phyloP scores from a whole-genome alignment of 2,797 vertebrate genomes.

The Rhynchonycteris naso region DNA sequence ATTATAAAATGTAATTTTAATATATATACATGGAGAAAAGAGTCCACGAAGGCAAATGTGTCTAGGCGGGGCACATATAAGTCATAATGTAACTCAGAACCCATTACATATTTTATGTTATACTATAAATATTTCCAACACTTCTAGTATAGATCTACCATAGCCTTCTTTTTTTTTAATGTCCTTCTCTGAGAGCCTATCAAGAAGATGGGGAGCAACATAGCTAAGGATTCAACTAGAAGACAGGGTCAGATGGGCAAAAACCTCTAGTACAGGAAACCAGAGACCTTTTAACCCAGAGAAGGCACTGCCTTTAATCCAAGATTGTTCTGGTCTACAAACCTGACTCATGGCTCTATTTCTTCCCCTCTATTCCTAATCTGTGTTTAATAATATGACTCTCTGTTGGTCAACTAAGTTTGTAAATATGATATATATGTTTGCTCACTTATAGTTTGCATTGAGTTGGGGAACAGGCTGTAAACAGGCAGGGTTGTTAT shows the following conservation, averaged over 20 bases:
- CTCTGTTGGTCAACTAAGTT: too few species aligned
- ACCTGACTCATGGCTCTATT: accelerated
- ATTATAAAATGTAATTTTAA: background rate
- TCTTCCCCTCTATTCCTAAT: background rate
- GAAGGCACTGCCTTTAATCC: background rate
- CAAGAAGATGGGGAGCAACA: background rate
- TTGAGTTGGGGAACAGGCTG: too few species aligned
- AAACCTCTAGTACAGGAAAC: background rate
- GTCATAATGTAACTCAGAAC: background rate
- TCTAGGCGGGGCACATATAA: background rate
- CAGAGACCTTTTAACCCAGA: background rate
- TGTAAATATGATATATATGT: too few species aligned
- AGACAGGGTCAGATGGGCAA: background rate
- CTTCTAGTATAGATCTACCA: background rate
- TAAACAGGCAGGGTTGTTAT: too few species aligned
- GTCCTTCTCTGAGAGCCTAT: background rate
- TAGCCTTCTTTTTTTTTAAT: background rate
- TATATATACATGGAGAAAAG: background rate
- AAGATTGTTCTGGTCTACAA: background rate
- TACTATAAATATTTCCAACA: background rate
- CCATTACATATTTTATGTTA: background rate
- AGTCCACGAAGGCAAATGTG: background rate
- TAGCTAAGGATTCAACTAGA: background rate
- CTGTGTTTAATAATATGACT: background rate
- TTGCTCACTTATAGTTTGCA: too few species aligned